These are phyloP conservation scores for Protophormia terraenovae DNA, from an alignment of 2,888 invertebrate genomes.

Conservation along the genomic window DNA sequence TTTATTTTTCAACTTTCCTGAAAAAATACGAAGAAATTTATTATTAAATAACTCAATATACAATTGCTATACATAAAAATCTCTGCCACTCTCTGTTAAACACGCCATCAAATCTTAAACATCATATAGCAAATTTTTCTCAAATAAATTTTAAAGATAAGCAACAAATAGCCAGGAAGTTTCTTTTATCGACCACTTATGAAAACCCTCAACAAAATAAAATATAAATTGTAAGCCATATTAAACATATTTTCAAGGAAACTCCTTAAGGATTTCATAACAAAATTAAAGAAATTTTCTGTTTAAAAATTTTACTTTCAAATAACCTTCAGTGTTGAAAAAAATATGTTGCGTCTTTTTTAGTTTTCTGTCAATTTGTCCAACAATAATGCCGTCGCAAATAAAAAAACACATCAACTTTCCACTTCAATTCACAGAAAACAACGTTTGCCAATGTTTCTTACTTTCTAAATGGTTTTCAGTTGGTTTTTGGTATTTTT, in stretches of 20 bases:
- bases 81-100: neutral
- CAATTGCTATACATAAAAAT: neutral
- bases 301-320: slow-evolving; percentile 11
- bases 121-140: neutral
- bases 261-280: slow-evolving; percentile 2
- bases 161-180: neutral
- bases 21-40: neutral
- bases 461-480: slow-evolving; percentile 1
- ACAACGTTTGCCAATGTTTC: neutral
- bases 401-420: neutral
- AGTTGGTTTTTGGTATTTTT: slow-evolving; percentile 1
- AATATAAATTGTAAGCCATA: neutral
- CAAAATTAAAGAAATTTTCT: neutral
- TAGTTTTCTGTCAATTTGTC: slow-evolving; percentile 14
- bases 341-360: neutral
- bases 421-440: slow-evolving; percentile 28
- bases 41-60: neutral
- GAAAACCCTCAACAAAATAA: neutral
- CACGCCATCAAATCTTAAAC: neutral
- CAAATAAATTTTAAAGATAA: neutral
- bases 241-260: neutral
- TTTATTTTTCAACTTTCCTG: slow-evolving; percentile 12
- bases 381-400: neutral
- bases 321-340: neutral
- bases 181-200: neutral